These are phyloP conservation scores for Dione vanillae DNA, from an alignment of 2,888 invertebrate species.

Conservation along the genomic window DNA sequence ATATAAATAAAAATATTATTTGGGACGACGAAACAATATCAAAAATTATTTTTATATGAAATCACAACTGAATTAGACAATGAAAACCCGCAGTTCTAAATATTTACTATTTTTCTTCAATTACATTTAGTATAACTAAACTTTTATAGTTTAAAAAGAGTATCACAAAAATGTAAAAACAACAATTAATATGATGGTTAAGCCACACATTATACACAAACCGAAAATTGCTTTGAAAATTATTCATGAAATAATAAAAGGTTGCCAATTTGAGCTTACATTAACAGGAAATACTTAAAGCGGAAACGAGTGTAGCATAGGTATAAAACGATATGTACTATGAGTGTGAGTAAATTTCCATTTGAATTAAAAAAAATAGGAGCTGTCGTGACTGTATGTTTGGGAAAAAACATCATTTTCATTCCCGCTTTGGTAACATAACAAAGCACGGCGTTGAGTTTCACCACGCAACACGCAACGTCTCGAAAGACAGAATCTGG, in stretches of 20 bases:
- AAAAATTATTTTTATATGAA: too few species aligned
- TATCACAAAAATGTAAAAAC: not conserved
- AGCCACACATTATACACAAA: not conserved
- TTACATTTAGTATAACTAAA: too few species aligned
- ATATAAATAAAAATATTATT: too few species aligned
- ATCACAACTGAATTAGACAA: too few species aligned
- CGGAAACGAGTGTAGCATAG: conserved; percentile 1
- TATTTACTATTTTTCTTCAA: too few species aligned
- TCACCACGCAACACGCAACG: not conserved
- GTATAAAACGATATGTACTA: not conserved
- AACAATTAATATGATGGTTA: not conserved
- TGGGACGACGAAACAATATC: too few species aligned
- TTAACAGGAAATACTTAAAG: conserved; percentile 3
- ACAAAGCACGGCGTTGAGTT: not conserved
- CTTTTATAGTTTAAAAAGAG: too few species aligned
- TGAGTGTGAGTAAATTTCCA: not conserved
- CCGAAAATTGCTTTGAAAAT: not conserved
- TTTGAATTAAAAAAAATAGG: too few species aligned
- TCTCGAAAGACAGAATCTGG: too few species aligned
- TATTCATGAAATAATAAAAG: conserved; percentile 3
- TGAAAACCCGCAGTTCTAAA: too few species aligned
- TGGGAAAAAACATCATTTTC: not conserved
- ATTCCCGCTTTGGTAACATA: not conserved
- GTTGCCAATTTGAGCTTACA: not conserved
- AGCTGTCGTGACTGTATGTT: not conserved